Evolutionary conservation across 1,140 invertebrate species (phyloP).

Genomic region (Parasteatoda tepidariorum): DNA sequence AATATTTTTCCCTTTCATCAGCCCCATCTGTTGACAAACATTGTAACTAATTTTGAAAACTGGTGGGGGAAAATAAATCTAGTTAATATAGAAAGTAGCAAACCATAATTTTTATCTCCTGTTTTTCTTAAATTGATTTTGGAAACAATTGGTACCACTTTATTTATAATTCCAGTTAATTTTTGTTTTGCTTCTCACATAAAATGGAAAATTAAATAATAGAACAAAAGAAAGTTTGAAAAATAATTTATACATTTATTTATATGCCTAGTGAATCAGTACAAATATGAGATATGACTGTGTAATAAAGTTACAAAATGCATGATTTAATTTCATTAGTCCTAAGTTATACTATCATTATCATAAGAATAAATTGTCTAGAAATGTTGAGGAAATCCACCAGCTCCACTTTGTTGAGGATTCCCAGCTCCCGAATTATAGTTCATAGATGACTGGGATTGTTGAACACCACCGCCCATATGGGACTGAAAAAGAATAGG

Average conservation of each 20-base stretch:
- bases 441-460: slow-evolving; percentile 47
- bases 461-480: slow-evolving; percentile 46
- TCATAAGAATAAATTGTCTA: slow-evolving; percentile 14
- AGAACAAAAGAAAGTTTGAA: no score
- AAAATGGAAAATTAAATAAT: no score
- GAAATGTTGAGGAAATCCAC: slow-evolving; percentile 53
- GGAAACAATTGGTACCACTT: no score
- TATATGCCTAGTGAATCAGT: not conserved
- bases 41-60: no score
- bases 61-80: no score
- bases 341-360: not conserved
- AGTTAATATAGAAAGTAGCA: no score
- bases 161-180: no score
- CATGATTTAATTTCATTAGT: not conserved
- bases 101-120: no score
- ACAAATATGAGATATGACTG: not conserved
- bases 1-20: no score
- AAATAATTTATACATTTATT: not conserved
- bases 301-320: not conserved
- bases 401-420: slow-evolving; percentile 44
- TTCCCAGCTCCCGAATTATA: slow-evolving; percentile 52
- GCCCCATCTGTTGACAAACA: no score
- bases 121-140: no score
- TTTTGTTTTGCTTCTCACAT: no score
- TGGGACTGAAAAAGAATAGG: slow-evolving; percentile 42